Base-by-base conservation (phyloP, 2,113 vertebrate species). In the Gallinago paraguaiae region DNA sequence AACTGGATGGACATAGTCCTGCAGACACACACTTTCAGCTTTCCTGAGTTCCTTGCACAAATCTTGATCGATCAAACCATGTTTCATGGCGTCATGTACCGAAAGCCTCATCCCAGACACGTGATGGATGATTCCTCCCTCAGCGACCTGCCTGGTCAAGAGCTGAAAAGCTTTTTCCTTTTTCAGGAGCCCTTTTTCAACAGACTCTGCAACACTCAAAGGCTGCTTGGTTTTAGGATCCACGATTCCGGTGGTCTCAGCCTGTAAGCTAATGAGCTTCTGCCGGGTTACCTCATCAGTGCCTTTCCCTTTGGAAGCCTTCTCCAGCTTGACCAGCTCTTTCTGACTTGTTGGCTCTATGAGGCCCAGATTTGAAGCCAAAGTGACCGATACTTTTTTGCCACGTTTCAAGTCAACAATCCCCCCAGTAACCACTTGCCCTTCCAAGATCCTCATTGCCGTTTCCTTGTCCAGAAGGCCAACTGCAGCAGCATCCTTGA, bases 371-470 rank as follows among this genome's bases (percentile, higher is more conserved):
- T 98, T 99, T 67, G 98, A 98, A 92, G 99, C 99, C 93, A 99
- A 96, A 65, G 99, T 99, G 80, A 99, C 99, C 0, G 99, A 99
- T 57, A 99, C 43, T 41, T 98, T 99, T 95, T 99, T 99, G 88
- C 98, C 98, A 77, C 98, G 98, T 45, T 97, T 98, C 77, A 99
- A 85, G 90, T 99, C 99, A 64, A 99, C 95, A 20, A 99, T 98
- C n/a, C 99, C 99, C 33, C 99, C 99, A 30, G 99, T 98, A 2
- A 97, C 98, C 70, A 99, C 98, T 86, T 99, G 99, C 7, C 98
- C 98, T 94, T 99, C 99, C 79, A 99, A 94, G 88, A 99, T 97
- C 84, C 97, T 98, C 95, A 91, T 92, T 4, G 98, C 98, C 0
- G 98, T 99, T 85, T 98, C 97, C 39, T 97, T 95, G 93, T 99